These are phyloP conservation scores for Nomia melanderi DNA, from an alignment of 1,140 invertebrate genomes.

Conservation along the genomic window DNA sequence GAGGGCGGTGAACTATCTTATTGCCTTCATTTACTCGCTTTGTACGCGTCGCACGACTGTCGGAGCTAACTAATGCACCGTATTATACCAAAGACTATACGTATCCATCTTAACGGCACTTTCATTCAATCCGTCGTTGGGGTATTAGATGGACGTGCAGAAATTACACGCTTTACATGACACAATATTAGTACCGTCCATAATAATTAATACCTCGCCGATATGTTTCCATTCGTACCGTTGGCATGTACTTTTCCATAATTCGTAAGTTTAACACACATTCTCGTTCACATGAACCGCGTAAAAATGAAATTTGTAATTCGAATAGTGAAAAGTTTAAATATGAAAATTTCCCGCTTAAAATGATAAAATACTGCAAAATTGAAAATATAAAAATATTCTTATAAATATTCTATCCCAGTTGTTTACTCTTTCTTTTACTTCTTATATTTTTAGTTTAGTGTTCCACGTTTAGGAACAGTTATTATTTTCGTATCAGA, in stretches of 20 bases:
- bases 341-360: no score
- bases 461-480: no score
- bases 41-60: constrained; percentile 59
- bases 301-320: no score
- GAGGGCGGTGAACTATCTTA: constrained; percentile 57
- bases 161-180: constrained; percentile 62
- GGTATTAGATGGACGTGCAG: constrained; percentile 58
- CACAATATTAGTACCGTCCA: constrained; percentile 61
- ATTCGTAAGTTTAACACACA: background rate
- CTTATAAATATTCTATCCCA: no score
- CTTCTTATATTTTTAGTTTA: no score
- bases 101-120: constrained; percentile 67
- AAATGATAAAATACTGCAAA: no score
- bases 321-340: no score
- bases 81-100: constrained; percentile 62
- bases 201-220: constrained; percentile 56
- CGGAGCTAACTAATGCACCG: constrained; percentile 62
- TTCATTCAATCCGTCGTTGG: constrained; percentile 62
- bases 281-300: background rate
- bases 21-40: constrained; percentile 58
- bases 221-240: constrained; percentile 38
- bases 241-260: constrained; percentile 12
- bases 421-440: no score
- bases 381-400: no score
- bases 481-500: background rate